Evolutionary conservation across 2,113 vertebrate genomes (phyloP), one percentile per base, ranked within the genome.

Genomic region (Ondatra zibethicus): DNA sequence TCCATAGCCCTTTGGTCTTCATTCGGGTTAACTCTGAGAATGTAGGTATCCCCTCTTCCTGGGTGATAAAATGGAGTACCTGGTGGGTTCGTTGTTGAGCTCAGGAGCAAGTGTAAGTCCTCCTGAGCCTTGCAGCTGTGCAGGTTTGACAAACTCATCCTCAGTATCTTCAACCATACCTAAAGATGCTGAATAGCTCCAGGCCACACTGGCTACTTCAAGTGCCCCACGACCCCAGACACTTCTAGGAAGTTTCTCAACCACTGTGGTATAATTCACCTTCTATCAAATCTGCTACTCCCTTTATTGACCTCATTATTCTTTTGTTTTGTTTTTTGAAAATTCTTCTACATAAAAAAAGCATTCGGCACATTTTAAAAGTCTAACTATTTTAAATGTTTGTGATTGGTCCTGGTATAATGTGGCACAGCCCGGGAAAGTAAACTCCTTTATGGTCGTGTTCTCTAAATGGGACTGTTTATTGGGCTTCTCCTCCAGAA

Each of bases 331-430:
- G 27, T 52, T 77, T 66, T 65, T 89, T 96, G 58, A 94, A 95
- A 97, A 96, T 11, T 78, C 88, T 97, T 88, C 92, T 77, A 84
- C 33, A 9, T 94, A 76, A 94, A 97, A 97, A 96, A 97, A 93
- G 78, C 92, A 70, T 89, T 92, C 39, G 89, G 66, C 87, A 92
- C 89, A 77, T 94, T 96, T 97, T 94, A 27, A 72, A 93, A 94
- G 95, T 85, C 93, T 52, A 88, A 76, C 73, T 96, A 90, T 94
- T 95, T 96, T 97, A 97, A 97, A 97, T 92, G 88, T 89, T 92
- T 91, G 76, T 96, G 58, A 94, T 87, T 93, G 90, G 65, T 85
- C 90, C 84, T 93, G 58, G 75, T 92, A 72, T 90, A 72, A 93
- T 94, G 29, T 85, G 88, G 85, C n/a, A 88, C 11, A 90, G 33